Conservation (phyloP, 92 coral and sea anemone species). For the Palythoa heliodiscus region DNA sequence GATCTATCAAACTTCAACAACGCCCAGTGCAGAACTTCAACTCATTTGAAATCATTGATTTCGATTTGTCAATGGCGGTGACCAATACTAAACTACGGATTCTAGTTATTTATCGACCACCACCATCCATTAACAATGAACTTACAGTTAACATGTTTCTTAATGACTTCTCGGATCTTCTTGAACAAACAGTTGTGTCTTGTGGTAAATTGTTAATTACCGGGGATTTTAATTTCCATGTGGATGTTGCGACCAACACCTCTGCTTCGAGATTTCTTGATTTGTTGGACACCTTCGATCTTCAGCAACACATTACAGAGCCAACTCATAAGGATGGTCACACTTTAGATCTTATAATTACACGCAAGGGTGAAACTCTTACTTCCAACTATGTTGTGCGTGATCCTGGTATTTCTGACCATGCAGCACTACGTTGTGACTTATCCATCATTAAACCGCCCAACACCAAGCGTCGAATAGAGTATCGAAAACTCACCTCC, state of each 20-base stretch:
- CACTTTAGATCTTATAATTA: not conserved
- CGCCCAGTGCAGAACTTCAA: too few relatives aligned
- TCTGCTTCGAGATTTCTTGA: conserved; percentile 1
- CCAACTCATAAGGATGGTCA: conserved; percentile 6
- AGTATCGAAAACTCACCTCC: not conserved
- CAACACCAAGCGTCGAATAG: not conserved
- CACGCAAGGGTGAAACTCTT: not conserved
- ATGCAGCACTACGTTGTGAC: conserved; percentile 4
- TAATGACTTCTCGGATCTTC: conserved; percentile 10
- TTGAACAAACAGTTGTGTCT: not conserved
- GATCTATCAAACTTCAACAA: too few relatives aligned
- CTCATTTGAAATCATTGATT: conserved; percentile 13
- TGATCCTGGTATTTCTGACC: conserved; percentile 14
- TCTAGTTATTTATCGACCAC: conserved; percentile 28
- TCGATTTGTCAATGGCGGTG: not conserved
- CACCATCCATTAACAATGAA: not conserved
- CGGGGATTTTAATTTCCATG: conserved; percentile 15
- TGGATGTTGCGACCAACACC: not conserved
- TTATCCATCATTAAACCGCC: conserved; percentile 2
- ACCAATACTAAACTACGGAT: conserved; percentile 10
- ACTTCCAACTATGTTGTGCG: not conserved
- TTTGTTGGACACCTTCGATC: conserved; percentile 13
- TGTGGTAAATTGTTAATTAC: conserved; percentile 1
- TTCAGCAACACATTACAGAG: conserved; percentile 1
- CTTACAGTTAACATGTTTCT: conserved; percentile 8